Conservation (phyloP, 2,888 invertebrate species). For the Drosophila nr. fundita region DNA sequence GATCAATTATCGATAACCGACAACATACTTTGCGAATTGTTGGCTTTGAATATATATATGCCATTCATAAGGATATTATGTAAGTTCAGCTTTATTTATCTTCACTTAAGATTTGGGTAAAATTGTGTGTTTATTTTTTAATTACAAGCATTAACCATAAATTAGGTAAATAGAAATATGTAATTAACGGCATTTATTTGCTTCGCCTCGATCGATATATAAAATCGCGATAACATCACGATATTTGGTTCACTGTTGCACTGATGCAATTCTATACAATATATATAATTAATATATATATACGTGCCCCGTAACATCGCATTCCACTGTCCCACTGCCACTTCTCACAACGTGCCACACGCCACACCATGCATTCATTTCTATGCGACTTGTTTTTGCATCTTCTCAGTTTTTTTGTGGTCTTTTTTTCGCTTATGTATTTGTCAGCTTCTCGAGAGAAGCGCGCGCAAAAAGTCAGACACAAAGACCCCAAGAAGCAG, state of each 20-base stretch:
- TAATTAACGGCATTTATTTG: background rate
- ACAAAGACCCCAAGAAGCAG: conserved; percentile 49
- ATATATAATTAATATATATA: background rate
- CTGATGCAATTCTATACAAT: conserved; percentile 42
- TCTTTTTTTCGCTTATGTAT: conserved; percentile 33
- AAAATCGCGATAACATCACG: conserved; percentile 1
- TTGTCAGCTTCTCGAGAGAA: conserved; percentile 50
- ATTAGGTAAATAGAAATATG: background rate
- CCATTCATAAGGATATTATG: background rate
- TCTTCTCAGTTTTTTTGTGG: conserved; percentile 2
- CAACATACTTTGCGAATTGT: background rate
- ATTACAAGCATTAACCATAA: no score
- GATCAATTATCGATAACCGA: conserved; percentile 37
- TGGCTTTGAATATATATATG: background rate
- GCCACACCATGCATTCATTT: conserved; percentile 60
- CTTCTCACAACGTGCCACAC: conserved; percentile 74
- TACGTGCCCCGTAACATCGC: conserved; percentile 24
- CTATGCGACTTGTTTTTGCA: conserved; percentile 7
- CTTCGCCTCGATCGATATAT: no score
- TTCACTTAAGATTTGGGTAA: background rate
- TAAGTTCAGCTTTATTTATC: background rate
- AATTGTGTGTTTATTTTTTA: background rate
- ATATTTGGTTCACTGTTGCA: conserved; percentile 4
- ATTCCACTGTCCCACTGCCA: conserved; percentile 25
- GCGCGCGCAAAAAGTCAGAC: conserved; percentile 32